phyloP scores from a whole-genome alignment of 2,113 vertebrate species.

The Pachycephala philippinensis region DNA sequence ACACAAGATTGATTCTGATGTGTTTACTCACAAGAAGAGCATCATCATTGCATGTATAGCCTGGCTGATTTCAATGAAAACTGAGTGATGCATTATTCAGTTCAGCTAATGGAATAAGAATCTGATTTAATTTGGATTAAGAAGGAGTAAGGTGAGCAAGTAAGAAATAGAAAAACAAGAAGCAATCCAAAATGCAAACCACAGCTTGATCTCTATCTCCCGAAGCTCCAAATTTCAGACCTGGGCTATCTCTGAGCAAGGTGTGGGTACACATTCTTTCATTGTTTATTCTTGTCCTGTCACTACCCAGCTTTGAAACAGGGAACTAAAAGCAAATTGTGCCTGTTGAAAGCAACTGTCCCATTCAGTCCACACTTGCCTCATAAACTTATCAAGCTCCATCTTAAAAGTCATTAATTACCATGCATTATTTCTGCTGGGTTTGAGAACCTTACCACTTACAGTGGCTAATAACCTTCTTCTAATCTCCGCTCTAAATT shows the following conservation, averaged over 20 bases:
- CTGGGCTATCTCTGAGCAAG: neutral
- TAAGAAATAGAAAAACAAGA: neutral
- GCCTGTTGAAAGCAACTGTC: neutral
- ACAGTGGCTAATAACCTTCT: neutral
- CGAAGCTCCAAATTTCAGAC: neutral
- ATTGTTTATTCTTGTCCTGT: neutral
- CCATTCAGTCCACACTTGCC: neutral
- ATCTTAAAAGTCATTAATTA: neutral
- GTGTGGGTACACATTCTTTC: accelerated
- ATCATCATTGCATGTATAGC: neutral
- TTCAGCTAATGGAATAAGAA: neutral
- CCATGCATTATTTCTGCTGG: neutral
- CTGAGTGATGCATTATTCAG: slow-evolving; percentile 32
- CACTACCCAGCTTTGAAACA: neutral
- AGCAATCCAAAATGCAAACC: neutral
- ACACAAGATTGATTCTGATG: neutral
- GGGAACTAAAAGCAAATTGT: neutral
- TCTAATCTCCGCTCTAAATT: neutral
- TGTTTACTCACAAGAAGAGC: slow-evolving; percentile 20
- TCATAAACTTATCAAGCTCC: neutral
- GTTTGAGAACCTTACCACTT: neutral
- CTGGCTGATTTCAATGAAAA: slow-evolving; percentile 3
- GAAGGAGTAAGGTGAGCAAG: neutral
- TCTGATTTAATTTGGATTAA: slow-evolving; percentile 37
- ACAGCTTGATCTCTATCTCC: neutral